phyloP scores from a whole-genome alignment of 1,140 invertebrate genomes.

The Vollenhovia emeryi region DNA sequence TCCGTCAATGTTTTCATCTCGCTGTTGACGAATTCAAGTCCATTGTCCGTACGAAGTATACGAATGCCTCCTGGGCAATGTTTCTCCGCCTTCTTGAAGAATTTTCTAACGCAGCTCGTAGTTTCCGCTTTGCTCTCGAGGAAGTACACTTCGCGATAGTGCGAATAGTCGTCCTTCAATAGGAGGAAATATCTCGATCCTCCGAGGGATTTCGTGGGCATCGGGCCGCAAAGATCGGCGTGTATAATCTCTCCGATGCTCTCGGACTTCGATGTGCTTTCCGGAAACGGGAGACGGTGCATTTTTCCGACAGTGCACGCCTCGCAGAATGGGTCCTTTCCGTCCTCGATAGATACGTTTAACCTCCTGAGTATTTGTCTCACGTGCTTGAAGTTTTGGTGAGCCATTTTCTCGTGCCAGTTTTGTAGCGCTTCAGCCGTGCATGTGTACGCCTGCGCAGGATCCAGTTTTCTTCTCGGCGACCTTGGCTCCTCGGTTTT shows the following conservation, averaged over 20 bases:
- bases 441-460: no score
- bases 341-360: not conserved
- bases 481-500: not conserved
- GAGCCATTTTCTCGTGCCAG: constrained; percentile 80
- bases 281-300: not conserved
- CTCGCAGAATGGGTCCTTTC: constrained; percentile 69
- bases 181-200: constrained; percentile 65
- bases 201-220: constrained; percentile 57
- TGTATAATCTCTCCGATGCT: constrained; percentile 62
- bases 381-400: constrained; percentile 66
- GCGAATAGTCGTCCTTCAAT: constrained; percentile 71
- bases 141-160: constrained; percentile 63
- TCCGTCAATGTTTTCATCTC: constrained; percentile 26
- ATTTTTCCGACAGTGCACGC: constrained; percentile 38
- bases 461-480: not conserved
- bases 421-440: constrained; percentile 32
- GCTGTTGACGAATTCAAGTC: constrained; percentile 39
- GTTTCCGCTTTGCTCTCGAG: constrained; percentile 63
- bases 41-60: constrained; percentile 48
- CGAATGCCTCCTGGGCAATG: not conserved
- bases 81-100: constrained; percentile 35
- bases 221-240: constrained; percentile 66
- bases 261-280: constrained; percentile 6
- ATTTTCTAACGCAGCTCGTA: not conserved
- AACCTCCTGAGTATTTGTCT: not conserved